Base-by-base conservation (phyloP, 2,888 invertebrate genomes). In the Aphodius sticticus region DNA sequence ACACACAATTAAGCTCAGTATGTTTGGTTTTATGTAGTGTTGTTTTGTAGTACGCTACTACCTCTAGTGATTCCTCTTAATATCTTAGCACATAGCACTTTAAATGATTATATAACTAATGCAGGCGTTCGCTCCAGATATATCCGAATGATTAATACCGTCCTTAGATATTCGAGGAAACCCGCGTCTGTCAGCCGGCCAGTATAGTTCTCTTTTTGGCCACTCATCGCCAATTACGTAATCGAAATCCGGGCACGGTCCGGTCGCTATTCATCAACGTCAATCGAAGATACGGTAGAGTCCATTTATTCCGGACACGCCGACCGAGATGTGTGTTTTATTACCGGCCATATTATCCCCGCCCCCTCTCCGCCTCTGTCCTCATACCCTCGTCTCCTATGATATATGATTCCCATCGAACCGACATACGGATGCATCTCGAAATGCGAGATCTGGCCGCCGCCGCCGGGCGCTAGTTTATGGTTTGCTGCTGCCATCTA, bases 321-420 rank as follows among this genome's bases (percentile, higher is more conserved):
- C 74, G 72, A 53, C 78, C 75, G 70, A 80, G 76, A 80, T 80
- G 80, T 80, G 78, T 69, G 80, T 78, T 80, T 80, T 80, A 80
- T 80, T 80, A 80, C 78, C 76, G 77, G 53, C 77, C 77, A 71
- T 72, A 80, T 80, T 78, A 80, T 78, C 78, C 70, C 70, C 15
- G 37, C 76, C 70, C 37, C 76, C 70, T 37, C 53, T 5, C 53
- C 12, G 9, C 12, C 53, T 53, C 53, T 53, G 12, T 53, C 53
- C 53, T 53, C 53, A 53, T 78, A 80, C 78, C 80, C 69, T 69
- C 16, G 38, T 76, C 37, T 36, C 70, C 76, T 69, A 77, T 78
- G 78, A 78, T 72, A 78, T 78, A 78, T 71, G 78, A 78, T 78
- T 78, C 74, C 36, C 35, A 74, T 74, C 74, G 74, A 26, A 12